phyloP scores from a whole-genome alignment of 2,113 vertebrate species.

The Pseudonaja textilis region DNA sequence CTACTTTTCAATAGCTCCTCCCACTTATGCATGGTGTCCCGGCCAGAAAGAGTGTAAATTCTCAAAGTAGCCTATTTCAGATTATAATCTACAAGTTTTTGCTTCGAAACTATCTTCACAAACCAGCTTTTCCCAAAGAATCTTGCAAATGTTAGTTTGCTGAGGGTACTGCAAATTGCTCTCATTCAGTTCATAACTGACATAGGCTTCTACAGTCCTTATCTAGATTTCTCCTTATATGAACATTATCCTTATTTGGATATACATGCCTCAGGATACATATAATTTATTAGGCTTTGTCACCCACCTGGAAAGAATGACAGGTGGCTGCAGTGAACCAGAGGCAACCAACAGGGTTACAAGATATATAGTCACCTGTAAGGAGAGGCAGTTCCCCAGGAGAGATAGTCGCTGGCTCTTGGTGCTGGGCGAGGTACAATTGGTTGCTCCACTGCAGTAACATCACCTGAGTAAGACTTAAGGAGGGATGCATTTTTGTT shows the following conservation, averaged over 20 bases:
- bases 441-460: slow-evolving; percentile 95
- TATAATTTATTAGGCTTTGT: neutral
- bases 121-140: neutral
- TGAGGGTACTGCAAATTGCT: neutral
- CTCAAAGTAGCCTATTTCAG: no score
- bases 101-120: neutral
- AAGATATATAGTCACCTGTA: slow-evolving; percentile 83
- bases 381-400: slow-evolving; percentile 91
- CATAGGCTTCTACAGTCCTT: neutral
- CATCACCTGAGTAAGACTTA: slow-evolving; percentile 94
- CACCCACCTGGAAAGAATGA: neutral
- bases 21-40: neutral
- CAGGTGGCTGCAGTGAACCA: neutral
- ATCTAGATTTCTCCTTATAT: neutral
- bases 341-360: slow-evolving; percentile 16
- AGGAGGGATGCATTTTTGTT: slow-evolving; percentile 96
- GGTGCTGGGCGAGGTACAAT: slow-evolving; percentile 94
- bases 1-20: neutral
- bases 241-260: neutral
- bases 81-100: neutral
- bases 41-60: neutral
- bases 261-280: neutral
- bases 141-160: neutral
- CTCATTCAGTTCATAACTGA: neutral
- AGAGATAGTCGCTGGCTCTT: slow-evolving; percentile 92